Evolutionary conservation across 2,888 invertebrate species (phyloP).

Genomic region (Eupithecia centaureata): DNA sequence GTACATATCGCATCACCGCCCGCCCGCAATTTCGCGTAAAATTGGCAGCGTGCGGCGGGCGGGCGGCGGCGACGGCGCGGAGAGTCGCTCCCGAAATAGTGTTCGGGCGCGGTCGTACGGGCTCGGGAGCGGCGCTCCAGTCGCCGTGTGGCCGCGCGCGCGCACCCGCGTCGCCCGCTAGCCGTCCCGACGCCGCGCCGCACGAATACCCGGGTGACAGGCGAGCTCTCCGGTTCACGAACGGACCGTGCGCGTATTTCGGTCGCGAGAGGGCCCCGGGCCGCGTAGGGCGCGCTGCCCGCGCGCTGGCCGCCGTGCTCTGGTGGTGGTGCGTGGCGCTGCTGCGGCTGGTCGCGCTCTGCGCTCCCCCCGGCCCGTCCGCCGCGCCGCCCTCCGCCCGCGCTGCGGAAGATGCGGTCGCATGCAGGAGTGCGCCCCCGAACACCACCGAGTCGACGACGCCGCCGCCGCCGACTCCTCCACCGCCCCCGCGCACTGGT

Average conservation of each 20-base stretch:
- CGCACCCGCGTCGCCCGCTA: slow-evolving; percentile 79
- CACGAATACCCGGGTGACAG: slow-evolving; percentile 67
- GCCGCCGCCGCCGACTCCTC: slow-evolving; percentile 52
- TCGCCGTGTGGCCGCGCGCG: slow-evolving; percentile 83
- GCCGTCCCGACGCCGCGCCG: slow-evolving; percentile 64
- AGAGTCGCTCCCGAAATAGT: slow-evolving; percentile 83
- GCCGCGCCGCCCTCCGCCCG: slow-evolving; percentile 69
- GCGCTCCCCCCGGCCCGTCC: slow-evolving; percentile 78
- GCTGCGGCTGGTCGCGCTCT: slow-evolving; percentile 82
- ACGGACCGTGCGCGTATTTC: slow-evolving; percentile 79
- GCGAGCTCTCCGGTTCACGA: slow-evolving; percentile 68
- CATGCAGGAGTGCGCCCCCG: slow-evolving; percentile 75
- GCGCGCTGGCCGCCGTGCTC: slow-evolving; percentile 83
- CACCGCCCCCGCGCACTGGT: slow-evolving; percentile 69
- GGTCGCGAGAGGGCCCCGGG: slow-evolving; percentile 79
- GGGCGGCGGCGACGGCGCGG: slow-evolving; percentile 78
- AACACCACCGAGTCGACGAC: slow-evolving; percentile 70
- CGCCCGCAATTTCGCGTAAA: slow-evolving; percentile 84
- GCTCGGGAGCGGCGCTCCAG: slow-evolving; percentile 79
- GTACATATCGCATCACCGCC: slow-evolving; percentile 83
- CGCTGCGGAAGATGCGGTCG: slow-evolving; percentile 77
- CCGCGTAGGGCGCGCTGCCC: slow-evolving; percentile 79
- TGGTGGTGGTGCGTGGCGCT: slow-evolving; percentile 83
- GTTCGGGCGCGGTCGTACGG: slow-evolving; percentile 81
- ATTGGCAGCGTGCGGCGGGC: slow-evolving; percentile 82